These are phyloP conservation scores for Chondrilla cf. caribensis DNA, from an alignment of 37 sponge, comb jelly and placozoan genomes.

Conservation along the genomic window DNA sequence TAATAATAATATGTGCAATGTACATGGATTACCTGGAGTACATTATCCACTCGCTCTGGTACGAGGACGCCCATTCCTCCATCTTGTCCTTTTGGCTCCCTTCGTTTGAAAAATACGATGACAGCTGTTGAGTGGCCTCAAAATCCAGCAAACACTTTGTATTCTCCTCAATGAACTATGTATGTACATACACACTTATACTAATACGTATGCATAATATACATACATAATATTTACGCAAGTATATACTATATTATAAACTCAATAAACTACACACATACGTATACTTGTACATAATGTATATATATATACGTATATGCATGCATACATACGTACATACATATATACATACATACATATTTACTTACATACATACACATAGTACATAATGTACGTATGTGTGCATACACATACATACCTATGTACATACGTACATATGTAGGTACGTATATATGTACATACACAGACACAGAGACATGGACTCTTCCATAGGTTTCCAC, in stretches of 20 bases:
- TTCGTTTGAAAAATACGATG: not conserved
- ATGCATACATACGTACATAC: no score
- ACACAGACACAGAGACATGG: no score
- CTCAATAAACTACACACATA: no score
- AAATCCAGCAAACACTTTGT: constrained; percentile 1
- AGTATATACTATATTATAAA: no score
- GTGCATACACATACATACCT: not conserved
- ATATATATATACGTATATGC: no score
- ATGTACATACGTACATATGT: not conserved
- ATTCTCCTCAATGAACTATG: not conserved
- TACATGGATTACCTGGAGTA: not conserved
- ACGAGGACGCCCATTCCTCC: constrained; percentile 15
- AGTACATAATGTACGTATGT: not conserved
- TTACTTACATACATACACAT: no score
- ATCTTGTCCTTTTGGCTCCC: not conserved
- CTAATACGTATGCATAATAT: no score
- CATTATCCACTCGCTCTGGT: not conserved
- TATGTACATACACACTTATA: no score
- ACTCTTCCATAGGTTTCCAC: no score
- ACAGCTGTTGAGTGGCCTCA: constrained; percentile 24
- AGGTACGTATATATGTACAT: not conserved
- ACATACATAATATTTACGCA: no score
- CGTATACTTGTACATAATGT: not conserved
- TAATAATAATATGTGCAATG: no score
- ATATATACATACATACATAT: no score